phyloP scores from a whole-genome alignment of 2,888 invertebrate genomes.

The Stenoptilia bipunctidactyla region DNA sequence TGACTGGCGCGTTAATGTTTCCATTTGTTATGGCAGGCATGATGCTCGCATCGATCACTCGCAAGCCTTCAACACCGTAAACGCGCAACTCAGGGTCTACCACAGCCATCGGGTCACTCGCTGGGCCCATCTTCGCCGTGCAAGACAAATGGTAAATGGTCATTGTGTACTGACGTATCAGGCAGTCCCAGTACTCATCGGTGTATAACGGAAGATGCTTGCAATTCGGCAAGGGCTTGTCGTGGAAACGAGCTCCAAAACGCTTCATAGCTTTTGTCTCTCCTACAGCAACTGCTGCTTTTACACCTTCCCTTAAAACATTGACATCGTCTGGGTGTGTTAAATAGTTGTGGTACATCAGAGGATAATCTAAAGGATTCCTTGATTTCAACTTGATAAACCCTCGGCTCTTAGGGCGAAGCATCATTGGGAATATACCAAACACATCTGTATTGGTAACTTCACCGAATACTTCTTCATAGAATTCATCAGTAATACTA shows the following conservation, averaged over 20 bases:
- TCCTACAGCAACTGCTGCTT: constrained; percentile 85
- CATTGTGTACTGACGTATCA: constrained; percentile 86
- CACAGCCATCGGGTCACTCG: constrained; percentile 82
- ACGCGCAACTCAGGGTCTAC: constrained; percentile 83
- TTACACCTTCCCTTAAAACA: constrained; percentile 87
- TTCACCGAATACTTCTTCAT: constrained; percentile 79
- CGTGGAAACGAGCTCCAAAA: constrained; percentile 83
- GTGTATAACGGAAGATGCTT: constrained; percentile 82
- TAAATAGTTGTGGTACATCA: constrained; percentile 92
- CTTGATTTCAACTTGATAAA: constrained; percentile 78
- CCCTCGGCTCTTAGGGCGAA: constrained; percentile 90
- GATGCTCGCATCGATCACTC: constrained; percentile 89
- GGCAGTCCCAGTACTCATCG: constrained; percentile 91
- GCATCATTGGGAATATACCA: constrained; percentile 89
- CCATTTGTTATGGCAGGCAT: constrained; percentile 91
- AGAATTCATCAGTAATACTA: constrained; percentile 85
- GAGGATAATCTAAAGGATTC: constrained; percentile 84
- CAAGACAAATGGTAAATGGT: constrained; percentile 90
- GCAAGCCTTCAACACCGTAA: constrained; percentile 80
- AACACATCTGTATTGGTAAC: constrained; percentile 83
- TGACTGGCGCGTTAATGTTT: constrained; percentile 88
- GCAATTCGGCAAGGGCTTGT: constrained; percentile 83
- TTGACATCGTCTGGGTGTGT: constrained; percentile 88
- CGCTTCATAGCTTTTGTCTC: constrained; percentile 83
- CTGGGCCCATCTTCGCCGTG: constrained; percentile 87